Evolutionary conservation across 2,888 invertebrate genomes (phyloP).

Genomic region (Pristionchus mayeri): DNA sequence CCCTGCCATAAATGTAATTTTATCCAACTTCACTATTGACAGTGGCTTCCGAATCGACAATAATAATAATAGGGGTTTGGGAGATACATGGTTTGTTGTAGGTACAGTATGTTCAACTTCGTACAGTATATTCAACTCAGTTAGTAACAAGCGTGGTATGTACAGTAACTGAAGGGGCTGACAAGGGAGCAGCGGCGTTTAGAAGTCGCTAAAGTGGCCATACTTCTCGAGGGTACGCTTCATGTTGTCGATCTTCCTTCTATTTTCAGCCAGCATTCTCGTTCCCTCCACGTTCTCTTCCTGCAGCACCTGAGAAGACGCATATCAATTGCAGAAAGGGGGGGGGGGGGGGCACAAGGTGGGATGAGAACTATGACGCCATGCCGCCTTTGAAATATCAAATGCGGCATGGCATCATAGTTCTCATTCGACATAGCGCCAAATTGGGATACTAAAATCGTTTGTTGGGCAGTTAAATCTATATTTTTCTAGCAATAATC

Average conservation of each 20-base stretch:
- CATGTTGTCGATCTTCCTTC: not conserved
- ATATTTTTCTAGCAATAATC: not conserved
- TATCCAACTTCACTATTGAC: not conserved
- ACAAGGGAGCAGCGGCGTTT: not conserved
- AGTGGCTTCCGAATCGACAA: not conserved
- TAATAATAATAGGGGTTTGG: not conserved
- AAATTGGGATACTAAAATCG: too few relatives aligned
- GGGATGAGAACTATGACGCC: too few relatives aligned
- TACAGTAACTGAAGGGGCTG: not conserved
- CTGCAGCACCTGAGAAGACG: conserved; percentile 24
- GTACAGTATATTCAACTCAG: not conserved
- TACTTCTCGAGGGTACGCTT: conserved; percentile 4
- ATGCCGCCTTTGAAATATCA: too few relatives aligned
- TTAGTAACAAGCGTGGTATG: not conserved
- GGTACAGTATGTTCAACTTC: conserved; percentile 5
- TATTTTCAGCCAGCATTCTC: conserved; percentile 7
- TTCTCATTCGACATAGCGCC: too few relatives aligned
- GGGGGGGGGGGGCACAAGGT: too few relatives aligned
- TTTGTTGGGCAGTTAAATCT: not conserved
- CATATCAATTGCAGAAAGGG: not conserved
- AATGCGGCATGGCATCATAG: too few relatives aligned
- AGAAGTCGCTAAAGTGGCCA: conserved; percentile 38
- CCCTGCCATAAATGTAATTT: not conserved
- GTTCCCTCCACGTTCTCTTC: conserved; percentile 41
- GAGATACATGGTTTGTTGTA: not conserved